Conservation (phyloP, 2,888 invertebrate species). For the Pristionchus fissidentatus region DNA sequence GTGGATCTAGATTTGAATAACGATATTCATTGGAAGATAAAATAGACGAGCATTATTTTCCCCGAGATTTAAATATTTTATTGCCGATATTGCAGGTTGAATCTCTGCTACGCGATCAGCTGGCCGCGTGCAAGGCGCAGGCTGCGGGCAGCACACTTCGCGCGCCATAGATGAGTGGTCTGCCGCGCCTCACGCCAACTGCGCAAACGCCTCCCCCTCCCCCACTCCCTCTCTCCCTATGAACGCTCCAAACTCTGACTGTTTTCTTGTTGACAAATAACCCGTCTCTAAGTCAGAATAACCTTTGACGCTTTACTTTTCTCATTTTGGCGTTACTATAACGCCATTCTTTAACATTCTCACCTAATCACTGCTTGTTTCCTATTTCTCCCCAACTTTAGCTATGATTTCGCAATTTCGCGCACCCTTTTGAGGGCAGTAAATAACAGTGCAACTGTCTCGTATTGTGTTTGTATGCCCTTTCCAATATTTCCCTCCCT, state of each 20-base stretch:
- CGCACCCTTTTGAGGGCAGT: not conserved
- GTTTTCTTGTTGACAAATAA: not conserved
- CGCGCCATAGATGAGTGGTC: too few species aligned
- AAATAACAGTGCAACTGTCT: not conserved
- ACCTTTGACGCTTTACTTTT: not conserved
- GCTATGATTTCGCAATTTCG: not conserved
- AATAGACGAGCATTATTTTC: too few species aligned
- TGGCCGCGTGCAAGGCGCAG: too few species aligned
- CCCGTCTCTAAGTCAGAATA: not conserved
- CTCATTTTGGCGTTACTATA: not conserved
- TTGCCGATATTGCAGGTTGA: too few species aligned
- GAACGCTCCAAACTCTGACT: not conserved
- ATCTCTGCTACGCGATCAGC: too few species aligned
- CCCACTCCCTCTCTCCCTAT: too few species aligned
- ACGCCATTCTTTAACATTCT: not conserved
- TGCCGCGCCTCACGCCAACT: too few species aligned
- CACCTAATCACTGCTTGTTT: not conserved
- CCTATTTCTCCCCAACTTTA: not conserved
- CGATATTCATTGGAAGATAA: too few species aligned
- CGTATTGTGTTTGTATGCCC: not conserved
- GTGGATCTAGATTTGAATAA: too few species aligned
- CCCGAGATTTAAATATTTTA: too few species aligned
- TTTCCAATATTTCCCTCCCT: not conserved
- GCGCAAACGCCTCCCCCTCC: too few species aligned
- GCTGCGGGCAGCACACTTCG: too few species aligned